These are phyloP conservation scores for Panonychus citri DNA, from an alignment of 1,140 invertebrate genomes.

Conservation along the genomic window DNA sequence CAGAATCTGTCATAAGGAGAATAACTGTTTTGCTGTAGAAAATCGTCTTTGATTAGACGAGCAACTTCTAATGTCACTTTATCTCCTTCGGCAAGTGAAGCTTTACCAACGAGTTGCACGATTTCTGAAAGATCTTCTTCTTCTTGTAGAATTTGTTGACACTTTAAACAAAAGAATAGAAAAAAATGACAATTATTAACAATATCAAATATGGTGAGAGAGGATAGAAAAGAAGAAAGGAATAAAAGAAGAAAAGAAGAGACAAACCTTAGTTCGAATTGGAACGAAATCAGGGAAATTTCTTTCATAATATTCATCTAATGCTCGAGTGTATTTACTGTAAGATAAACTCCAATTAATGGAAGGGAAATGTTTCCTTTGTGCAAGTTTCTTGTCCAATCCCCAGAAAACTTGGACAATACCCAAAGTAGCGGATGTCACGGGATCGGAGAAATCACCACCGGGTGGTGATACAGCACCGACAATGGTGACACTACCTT, in stretches of 20 bases:
- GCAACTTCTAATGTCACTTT: constrained; percentile 98
- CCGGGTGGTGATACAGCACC: constrained; percentile 98
- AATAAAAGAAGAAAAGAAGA: neutral
- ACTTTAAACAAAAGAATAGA: constrained; percentile 26
- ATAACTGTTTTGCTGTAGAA: constrained; percentile 96
- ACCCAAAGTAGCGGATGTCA: constrained; percentile 93
- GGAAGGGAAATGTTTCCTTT: constrained; percentile 98
- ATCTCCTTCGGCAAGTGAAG: constrained; percentile 90
- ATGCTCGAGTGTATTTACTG: constrained; percentile 90
- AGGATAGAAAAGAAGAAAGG: too few species aligned
- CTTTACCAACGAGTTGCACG: constrained; percentile 97
- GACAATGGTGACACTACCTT: constrained; percentile 95
- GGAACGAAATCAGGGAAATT: constrained; percentile 97
- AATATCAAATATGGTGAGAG: too few species aligned
- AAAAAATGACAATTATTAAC: neutral
- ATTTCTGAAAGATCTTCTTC: constrained; percentile 99
- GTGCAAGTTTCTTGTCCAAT: constrained; percentile 94
- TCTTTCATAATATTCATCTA: constrained; percentile 98
- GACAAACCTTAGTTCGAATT: constrained; percentile 29
- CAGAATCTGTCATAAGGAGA: constrained; percentile 92
- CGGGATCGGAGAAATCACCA: constrained; percentile 99
- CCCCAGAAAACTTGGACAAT: constrained; percentile 99
- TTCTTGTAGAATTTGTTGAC: constrained; percentile 87
- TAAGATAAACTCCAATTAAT: constrained; percentile 99
- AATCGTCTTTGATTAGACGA: constrained; percentile 95